phyloP scores from a whole-genome alignment of 2,113 vertebrate species.

The Heliornis fulica region DNA sequence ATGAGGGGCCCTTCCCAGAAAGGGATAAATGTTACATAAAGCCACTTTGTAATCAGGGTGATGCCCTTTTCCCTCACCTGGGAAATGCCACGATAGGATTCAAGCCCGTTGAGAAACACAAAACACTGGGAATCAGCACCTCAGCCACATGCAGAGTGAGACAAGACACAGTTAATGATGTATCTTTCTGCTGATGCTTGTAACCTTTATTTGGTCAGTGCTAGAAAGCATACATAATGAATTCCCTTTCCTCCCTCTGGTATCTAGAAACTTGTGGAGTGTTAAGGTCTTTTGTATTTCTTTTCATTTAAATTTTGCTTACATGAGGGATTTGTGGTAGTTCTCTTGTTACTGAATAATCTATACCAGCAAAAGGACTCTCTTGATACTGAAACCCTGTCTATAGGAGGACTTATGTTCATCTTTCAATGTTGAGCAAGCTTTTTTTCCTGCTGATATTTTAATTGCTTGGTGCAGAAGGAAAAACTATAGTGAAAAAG shows the following conservation, averaged over 20 bases:
- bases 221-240: slow-evolving; percentile 39
- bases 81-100: neutral
- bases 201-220: slow-evolving; percentile 55
- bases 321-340: neutral
- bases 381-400: neutral
- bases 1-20: neutral
- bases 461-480: neutral
- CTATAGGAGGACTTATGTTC: neutral
- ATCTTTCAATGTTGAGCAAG: neutral
- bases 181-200: slow-evolving; percentile 21
- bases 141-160: slow-evolving; percentile 36
- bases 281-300: neutral
- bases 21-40: neutral
- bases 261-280: neutral
- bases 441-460: neutral
- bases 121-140: neutral
- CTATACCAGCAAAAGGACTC: neutral
- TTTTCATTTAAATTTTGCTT: neutral
- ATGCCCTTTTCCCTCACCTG: neutral
- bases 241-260: slow-evolving; percentile 60
- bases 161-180: slow-evolving; percentile 43
- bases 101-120: neutral
- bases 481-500: neutral
- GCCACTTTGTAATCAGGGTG: neutral
- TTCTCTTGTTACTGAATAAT: neutral